Evolutionary conservation across 2,113 vertebrate genomes (phyloP).

Genomic region (Oreochromis niloticus): DNA sequence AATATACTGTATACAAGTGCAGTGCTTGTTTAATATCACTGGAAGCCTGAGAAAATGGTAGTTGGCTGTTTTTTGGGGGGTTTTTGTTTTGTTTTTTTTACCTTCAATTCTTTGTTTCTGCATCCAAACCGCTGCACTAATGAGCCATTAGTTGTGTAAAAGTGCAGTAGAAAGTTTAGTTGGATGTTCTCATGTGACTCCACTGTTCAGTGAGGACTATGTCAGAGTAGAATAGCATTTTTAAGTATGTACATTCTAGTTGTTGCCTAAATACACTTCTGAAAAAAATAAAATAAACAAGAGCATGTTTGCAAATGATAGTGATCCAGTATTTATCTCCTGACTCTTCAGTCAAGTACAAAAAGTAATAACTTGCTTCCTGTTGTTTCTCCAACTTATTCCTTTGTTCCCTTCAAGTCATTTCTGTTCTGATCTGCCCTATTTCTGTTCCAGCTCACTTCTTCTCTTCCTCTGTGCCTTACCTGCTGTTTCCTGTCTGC

Average conservation of each 20-base stretch:
- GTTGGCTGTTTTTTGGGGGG: rapidly evolving
- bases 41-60: background rate
- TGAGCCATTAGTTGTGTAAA: conserved; percentile 19
- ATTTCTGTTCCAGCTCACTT: background rate
- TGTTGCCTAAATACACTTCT: background rate
- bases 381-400: background rate
- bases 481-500: background rate
- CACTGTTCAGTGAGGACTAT: background rate
- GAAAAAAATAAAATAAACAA: background rate
- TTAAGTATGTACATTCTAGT: background rate
- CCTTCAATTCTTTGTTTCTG: background rate
- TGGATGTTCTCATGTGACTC: background rate
- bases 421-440: background rate
- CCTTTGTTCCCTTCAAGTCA: background rate
- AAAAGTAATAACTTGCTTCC: background rate
- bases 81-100: background rate
- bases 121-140: background rate
- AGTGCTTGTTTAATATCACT: background rate
- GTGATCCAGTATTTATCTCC: background rate
- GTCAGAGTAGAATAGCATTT: background rate
- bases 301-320: background rate
- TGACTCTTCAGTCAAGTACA: background rate
- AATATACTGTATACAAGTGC: background rate
- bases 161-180: background rate
- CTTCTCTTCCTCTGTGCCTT: background rate